Percentiles rank a stretch among this genome's conserved stretches.
phyloP scores from a whole-genome alignment of 2,113 vertebrate genomes.

The Gulo gulo region DNA sequence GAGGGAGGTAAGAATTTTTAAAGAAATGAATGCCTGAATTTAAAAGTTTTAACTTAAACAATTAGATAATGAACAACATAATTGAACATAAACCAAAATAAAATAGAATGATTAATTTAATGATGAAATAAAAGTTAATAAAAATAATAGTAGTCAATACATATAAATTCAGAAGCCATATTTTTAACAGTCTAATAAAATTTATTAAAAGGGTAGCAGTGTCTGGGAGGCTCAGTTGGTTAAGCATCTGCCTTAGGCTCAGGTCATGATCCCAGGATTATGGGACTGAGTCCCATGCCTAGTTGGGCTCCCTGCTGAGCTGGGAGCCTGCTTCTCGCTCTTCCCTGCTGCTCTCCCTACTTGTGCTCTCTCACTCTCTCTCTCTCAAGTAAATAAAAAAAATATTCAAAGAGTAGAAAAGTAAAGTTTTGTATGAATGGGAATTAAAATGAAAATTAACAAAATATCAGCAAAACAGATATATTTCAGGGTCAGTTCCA shows the following conservation, averaged over 20 bases:
- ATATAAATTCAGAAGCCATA: background rate
- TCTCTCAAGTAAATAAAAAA: background rate
- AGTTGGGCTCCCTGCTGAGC: background rate
- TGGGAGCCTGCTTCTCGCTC: background rate
- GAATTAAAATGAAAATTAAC: background rate
- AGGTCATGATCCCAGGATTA: background rate
- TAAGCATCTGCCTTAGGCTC: background rate
- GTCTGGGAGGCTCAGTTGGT: background rate
- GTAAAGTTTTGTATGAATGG: background rate
- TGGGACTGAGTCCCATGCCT: background rate
- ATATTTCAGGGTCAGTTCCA: background rate
- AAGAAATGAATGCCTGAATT: background rate
- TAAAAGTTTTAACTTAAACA: background rate
- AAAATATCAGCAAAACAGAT: background rate
- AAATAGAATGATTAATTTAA: background rate
- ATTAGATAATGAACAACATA: background rate
- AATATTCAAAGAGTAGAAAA: background rate
- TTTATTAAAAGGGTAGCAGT: background rate
- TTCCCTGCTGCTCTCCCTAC: background rate
- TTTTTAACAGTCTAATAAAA: background rate
- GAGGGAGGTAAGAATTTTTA: background rate
- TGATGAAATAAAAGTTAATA: background rate
- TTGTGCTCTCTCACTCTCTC: background rate
- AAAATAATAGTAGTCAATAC: background rate
- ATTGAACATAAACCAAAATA: background rate